phyloP scores from a whole-genome alignment of 2,797 vertebrate genomes.

The Euthynnus affinis region DNA sequence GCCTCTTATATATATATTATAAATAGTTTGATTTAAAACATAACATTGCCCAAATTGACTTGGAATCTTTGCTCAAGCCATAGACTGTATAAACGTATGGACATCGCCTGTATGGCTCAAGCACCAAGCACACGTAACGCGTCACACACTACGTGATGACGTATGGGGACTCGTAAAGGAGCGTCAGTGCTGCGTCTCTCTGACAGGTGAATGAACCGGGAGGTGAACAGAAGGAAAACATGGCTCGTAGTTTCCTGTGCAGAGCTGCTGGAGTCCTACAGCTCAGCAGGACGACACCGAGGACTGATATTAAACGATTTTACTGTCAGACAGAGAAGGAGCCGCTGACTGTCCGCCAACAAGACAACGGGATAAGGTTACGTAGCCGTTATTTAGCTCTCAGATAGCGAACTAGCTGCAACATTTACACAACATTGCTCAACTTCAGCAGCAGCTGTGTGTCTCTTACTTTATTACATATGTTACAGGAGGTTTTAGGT shows the following conservation, averaged over 20 bases:
- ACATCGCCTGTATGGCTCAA: no score
- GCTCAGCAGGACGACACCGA: conserved; percentile 19
- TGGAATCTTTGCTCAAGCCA: background rate
- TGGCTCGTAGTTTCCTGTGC: conserved; percentile 60
- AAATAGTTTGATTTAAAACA: no score
- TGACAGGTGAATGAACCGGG: background rate
- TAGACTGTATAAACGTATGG: no score
- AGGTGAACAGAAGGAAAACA: conserved; percentile 36
- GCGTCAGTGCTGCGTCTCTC: background rate
- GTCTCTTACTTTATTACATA: no score
- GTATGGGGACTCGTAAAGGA: background rate
- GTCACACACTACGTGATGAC: background rate
- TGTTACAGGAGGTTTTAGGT: background rate
- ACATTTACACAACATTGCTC: no score
- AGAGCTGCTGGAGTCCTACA: conserved; percentile 28
- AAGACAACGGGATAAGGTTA: conserved; percentile 82
- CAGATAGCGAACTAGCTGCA: background rate
- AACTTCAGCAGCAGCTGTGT: no score
- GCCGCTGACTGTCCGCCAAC: conserved; percentile 73
- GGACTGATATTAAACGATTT: conserved; percentile 33
- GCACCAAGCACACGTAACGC: background rate
- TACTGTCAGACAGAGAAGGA: conserved; percentile 61
- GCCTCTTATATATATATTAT: no score
- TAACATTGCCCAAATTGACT: no score
- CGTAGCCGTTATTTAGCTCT: background rate